A percentile compares a stretch with the other conserved stretches of the same genome.
Evolutionary conservation across 2,797 vertebrate species (phyloP).

Genomic region (Varecia variegata): DNA sequence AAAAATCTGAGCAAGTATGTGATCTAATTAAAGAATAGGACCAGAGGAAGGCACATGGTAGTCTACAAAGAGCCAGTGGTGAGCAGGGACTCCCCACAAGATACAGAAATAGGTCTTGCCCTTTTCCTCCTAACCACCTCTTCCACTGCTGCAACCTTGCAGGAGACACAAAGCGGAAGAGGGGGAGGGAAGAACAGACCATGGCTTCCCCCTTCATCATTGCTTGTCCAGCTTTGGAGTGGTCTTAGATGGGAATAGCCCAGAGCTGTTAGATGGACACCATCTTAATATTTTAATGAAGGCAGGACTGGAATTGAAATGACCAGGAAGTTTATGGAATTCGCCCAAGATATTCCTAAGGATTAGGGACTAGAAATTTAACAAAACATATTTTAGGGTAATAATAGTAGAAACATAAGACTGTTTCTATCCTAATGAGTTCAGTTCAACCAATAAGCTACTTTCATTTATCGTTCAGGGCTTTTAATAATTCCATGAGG

Average conservation of each 20-base stretch:
- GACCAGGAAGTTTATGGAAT: neutral
- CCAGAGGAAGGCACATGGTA: too few species aligned
- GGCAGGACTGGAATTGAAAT: neutral
- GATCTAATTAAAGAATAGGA: neutral
- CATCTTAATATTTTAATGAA: neutral
- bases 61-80: too few species aligned
- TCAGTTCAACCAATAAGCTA: neutral
- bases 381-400: neutral
- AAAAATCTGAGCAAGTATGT: rapidly evolving
- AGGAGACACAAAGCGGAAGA: neutral
- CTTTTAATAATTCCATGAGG: neutral
- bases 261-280: rapidly evolving
- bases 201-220: rapidly evolving
- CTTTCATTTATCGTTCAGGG: neutral
- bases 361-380: neutral
- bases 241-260: rapidly evolving
- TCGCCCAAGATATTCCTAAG: neutral
- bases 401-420: neutral
- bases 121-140: too few species aligned
- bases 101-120: rapidly evolving
- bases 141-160: too few species aligned
- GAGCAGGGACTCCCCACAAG: too few species aligned
- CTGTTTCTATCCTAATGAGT: neutral
- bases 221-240: rapidly evolving
- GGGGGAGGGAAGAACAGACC: neutral